Evolutionary conservation across 2,888 invertebrate species (phyloP).

Genomic region (Blastobasis lacticolella): DNA sequence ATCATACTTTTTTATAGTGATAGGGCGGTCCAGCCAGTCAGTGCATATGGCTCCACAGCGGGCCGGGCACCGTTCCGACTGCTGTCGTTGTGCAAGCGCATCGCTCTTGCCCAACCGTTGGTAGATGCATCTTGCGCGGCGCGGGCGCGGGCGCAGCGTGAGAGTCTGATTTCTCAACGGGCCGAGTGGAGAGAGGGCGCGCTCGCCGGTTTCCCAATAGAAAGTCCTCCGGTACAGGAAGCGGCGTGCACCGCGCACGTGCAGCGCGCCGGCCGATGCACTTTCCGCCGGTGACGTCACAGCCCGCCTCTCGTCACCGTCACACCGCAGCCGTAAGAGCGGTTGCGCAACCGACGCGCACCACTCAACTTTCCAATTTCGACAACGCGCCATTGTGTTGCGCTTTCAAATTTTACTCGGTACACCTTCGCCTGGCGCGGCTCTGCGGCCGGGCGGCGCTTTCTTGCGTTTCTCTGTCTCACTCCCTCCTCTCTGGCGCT

Average conservation of each 20-base stretch:
- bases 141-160: conserved; percentile 34
- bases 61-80: not conserved
- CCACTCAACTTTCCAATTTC: conserved; percentile 73
- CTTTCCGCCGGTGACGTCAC: conserved; percentile 70
- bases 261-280: conserved; percentile 67
- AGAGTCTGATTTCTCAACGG: conserved; percentile 63
- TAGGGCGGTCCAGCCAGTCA: not conserved
- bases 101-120: conserved; percentile 50
- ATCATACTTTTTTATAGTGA: not conserved
- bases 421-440: conserved; percentile 51
- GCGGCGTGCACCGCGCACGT: conserved; percentile 41
- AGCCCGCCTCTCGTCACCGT: conserved; percentile 65
- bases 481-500: conserved; percentile 35
- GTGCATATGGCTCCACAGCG: not conserved
- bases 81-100: conserved; percentile 50
- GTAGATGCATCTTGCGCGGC: conserved; percentile 57
- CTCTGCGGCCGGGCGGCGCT: conserved; percentile 40
- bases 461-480: conserved; percentile 66
- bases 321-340: conserved; percentile 65
- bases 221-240: conserved; percentile 69
- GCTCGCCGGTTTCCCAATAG: conserved; percentile 62
- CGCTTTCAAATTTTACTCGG: conserved; percentile 70
- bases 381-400: conserved; percentile 73
- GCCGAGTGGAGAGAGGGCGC: conserved; percentile 38
- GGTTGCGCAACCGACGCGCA: conserved; percentile 66